phyloP scores from a whole-genome alignment of 2,888 invertebrate genomes.

The Bombylius discolor region DNA sequence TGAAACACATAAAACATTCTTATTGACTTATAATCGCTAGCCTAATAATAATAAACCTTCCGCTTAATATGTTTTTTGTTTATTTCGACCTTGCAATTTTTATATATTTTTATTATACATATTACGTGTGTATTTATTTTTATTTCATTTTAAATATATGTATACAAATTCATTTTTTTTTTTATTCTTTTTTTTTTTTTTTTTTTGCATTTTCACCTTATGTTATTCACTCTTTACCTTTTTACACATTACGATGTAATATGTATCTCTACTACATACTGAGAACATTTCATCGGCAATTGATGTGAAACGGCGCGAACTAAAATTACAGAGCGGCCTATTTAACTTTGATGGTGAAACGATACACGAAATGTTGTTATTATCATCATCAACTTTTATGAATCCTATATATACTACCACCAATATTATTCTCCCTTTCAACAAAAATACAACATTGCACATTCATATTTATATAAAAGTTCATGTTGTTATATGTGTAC shows the following conservation, averaged over 20 bases:
- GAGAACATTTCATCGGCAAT: slow-evolving; percentile 14
- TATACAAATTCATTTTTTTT: background rate
- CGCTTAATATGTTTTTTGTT: background rate
- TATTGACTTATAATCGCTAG: no score
- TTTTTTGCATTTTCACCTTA: background rate
- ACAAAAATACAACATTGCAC: no score
- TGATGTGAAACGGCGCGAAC: slow-evolving; percentile 30
- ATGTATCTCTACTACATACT: background rate
- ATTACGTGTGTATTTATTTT: background rate
- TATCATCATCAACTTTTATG: background rate
- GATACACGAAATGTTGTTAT: slow-evolving; percentile 30
- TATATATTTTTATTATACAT: background rate
- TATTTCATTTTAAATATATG: background rate
- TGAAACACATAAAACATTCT: no score
- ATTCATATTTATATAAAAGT: no score
- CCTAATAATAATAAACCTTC: no score
- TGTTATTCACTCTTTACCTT: background rate
- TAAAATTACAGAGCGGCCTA: slow-evolving; percentile 37
- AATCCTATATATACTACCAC: no score
- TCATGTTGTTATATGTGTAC: no score
- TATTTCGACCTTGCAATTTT: background rate
- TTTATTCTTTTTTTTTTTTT: background rate
- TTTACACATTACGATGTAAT: background rate
- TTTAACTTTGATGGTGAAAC: slow-evolving; percentile 36
- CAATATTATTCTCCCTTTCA: no score